Evolutionary conservation across 2,797 vertebrate species (phyloP).

Genomic region (Salmo trutta): DNA sequence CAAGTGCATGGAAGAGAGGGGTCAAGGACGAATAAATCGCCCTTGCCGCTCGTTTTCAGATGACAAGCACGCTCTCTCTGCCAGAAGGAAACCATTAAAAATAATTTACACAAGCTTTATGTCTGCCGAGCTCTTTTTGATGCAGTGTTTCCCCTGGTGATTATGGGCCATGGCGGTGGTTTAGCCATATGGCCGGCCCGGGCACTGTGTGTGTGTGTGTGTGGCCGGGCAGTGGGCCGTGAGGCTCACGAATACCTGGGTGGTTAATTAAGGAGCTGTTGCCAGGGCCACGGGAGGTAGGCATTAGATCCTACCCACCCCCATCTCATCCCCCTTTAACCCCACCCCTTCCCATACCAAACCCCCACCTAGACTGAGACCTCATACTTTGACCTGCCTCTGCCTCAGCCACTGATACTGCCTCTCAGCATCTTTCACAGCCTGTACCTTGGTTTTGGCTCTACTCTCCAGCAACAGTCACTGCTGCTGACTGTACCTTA

Average conservation of each 20-base stretch:
- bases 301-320: constrained; percentile 89
- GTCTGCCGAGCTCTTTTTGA: constrained; percentile 85
- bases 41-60: constrained; percentile 75
- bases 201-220: neutral
- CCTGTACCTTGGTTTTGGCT: constrained; percentile 20
- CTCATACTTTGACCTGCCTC: constrained; percentile 72
- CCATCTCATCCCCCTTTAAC: constrained; percentile 75
- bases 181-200: constrained; percentile 95
- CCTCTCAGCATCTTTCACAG: neutral
- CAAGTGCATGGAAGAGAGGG: constrained; percentile 68
- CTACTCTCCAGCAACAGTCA: constrained; percentile 70
- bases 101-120: constrained; percentile 94
- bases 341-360: neutral
- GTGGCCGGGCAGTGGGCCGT: constrained; percentile 81
- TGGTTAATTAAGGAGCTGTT: constrained; percentile 99
- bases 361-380: neutral
- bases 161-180: constrained; percentile 86
- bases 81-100: constrained; percentile 95
- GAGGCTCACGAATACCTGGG: constrained; percentile 94
- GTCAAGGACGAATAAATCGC: constrained; percentile 75
- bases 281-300: constrained; percentile 92
- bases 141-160: constrained; percentile 91
- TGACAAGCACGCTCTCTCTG: constrained; percentile 83
- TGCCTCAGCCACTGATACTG: constrained; percentile 41
- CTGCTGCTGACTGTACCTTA: constrained; percentile 28